phyloP scores from a whole-genome alignment of 1,140 invertebrate genomes.

The Drosophila trapezifrons region DNA sequence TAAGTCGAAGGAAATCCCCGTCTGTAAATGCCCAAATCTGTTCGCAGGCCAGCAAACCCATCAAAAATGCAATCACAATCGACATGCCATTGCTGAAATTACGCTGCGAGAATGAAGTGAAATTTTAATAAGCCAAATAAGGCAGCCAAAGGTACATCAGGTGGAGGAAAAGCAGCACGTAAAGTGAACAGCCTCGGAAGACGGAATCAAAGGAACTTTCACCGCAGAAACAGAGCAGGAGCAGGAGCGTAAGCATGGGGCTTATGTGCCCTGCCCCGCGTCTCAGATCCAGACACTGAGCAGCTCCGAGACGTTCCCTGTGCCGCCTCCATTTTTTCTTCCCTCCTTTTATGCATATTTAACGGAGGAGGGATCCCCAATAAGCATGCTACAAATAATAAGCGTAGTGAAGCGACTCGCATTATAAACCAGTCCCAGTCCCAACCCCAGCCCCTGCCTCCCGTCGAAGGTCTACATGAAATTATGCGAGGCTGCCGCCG shows the following conservation, averaged over 20 bases:
- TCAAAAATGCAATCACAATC: conserved; percentile 24
- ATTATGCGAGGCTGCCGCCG: conserved; percentile 53
- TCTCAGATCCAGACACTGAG: conserved; percentile 7
- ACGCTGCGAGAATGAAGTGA: conserved; percentile 12
- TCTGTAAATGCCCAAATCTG: conserved; percentile 10
- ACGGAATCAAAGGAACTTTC: conserved; percentile 38
- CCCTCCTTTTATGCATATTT: conserved; percentile 67
- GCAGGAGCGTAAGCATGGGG: conserved; percentile 22
- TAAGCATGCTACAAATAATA: conserved; percentile 72
- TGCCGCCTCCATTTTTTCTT: conserved; percentile 23
- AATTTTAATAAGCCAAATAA: conserved; percentile 69
- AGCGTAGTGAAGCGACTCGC: conserved; percentile 64
- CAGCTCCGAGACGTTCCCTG: conserved; percentile 2
- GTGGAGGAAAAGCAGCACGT: conserved; percentile 40
- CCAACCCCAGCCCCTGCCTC: background rate
- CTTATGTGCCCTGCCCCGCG: conserved; percentile 6
- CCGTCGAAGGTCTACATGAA: conserved; percentile 47
- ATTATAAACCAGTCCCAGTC: conserved; percentile 49
- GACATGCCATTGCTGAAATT: conserved; percentile 22
- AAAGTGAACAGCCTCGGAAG: conserved; percentile 39
- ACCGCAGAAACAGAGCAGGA: background rate
- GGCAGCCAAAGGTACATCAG: conserved; percentile 42
- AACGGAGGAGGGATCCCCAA: conserved; percentile 50
- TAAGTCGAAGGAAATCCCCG: conserved; percentile 10
- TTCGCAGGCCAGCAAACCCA: conserved; percentile 2